A percentile compares a stretch with the other conserved stretches of the same genome.
phyloP scores from a whole-genome alignment of 2,113 vertebrate species.

The Antidorcas marsupialis region DNA sequence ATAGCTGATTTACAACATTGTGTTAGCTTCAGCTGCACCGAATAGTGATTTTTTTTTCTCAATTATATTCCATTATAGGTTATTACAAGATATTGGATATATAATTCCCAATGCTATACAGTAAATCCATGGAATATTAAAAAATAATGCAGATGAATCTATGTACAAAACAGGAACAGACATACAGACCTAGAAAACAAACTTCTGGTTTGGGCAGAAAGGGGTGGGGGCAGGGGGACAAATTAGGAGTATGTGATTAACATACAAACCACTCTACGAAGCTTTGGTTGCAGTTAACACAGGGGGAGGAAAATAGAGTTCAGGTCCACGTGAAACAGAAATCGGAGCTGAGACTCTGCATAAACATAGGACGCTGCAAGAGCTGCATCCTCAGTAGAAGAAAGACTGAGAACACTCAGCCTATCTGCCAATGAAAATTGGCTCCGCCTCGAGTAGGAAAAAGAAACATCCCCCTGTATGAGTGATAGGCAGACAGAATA shows the following conservation, averaged over 20 bases:
- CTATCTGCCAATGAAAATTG: background rate
- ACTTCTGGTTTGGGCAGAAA: too few species aligned
- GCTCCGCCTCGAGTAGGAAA: background rate
- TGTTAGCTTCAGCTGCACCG: background rate
- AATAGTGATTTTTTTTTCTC: background rate
- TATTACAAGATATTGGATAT: background rate
- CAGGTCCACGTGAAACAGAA: background rate
- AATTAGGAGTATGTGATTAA: background rate
- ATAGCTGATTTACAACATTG: background rate
- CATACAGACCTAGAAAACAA: background rate
- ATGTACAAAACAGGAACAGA: background rate
- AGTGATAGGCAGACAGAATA: background rate
- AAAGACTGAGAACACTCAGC: background rate
- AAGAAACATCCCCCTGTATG: background rate
- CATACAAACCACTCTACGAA: background rate
- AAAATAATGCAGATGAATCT: background rate
- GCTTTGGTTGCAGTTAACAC: background rate
- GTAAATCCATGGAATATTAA: background rate
- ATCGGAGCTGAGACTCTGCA: background rate
- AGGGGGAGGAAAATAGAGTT: background rate
- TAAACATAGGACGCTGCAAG: background rate
- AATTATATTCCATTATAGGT: background rate
- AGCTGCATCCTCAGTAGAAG: background rate
- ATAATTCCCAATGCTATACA: background rate
- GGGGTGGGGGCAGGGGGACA: accelerated